Percentiles rank a stretch among this genome's conserved stretches.
Evolutionary conservation across 2,113 vertebrate species (phyloP).

Genomic region (Phoxinus phoxinus): DNA sequence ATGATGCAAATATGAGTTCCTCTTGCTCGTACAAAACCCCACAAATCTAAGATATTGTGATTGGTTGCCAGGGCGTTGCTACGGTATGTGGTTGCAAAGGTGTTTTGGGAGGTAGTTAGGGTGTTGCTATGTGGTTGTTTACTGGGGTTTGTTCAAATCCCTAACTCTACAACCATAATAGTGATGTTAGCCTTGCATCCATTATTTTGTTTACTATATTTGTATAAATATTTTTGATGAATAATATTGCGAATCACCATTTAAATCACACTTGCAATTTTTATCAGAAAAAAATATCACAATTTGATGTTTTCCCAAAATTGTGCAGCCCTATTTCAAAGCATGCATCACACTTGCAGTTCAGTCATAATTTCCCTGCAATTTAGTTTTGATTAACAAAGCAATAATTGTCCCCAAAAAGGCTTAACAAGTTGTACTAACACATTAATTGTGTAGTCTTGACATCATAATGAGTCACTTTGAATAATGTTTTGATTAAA

Average conservation of each 20-base stretch:
- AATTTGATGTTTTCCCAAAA: neutral
- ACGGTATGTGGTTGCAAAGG: too few species aligned
- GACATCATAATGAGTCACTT: conserved; percentile 38
- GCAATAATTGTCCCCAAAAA: conserved; percentile 43
- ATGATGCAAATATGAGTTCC: neutral
- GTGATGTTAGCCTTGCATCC: neutral
- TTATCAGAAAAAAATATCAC: neutral
- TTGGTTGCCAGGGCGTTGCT: neutral
- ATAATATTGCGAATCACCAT: too few species aligned
- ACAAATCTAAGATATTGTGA: neutral
- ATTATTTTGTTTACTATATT: too few species aligned
- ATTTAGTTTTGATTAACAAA: conserved; percentile 22
- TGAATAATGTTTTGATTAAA: conserved; percentile 47
- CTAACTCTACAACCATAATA: too few species aligned
- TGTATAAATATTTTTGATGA: too few species aligned
- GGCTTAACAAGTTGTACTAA: conserved; percentile 32
- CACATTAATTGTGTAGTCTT: conserved; percentile 3
- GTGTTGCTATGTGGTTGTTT: too few species aligned
- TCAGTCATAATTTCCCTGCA: neutral
- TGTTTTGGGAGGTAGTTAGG: too few species aligned
- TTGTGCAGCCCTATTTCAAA: neutral
- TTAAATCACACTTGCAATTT: neutral
- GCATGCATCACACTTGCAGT: neutral
- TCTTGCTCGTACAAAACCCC: neutral
- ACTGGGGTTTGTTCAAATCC: too few species aligned